Base-by-base conservation (phyloP, 2,888 invertebrate genomes). In the Gonocerus acuteangulatus region DNA sequence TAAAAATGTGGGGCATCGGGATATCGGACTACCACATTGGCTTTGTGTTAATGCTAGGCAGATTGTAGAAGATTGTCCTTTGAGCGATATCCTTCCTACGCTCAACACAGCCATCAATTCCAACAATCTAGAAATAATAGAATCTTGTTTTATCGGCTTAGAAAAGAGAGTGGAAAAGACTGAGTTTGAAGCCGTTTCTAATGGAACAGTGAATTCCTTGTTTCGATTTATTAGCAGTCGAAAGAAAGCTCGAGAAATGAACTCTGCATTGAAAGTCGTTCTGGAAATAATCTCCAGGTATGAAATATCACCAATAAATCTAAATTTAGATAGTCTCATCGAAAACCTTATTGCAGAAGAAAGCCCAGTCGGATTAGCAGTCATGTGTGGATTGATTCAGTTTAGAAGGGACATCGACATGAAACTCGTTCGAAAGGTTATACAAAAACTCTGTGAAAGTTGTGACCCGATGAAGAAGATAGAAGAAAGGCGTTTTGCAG, bases 131-230 rank as follows among this genome's bases (percentile, higher is more conserved):
- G 64, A 65, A 49, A 42, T 65, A 4, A 60, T 60, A 6, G 60
- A 54, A 39, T 58, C 65, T 15, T 59, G 62, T 16, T n/a, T 65
- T 6, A 32, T 34, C 15, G 22, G 61, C 1, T 22, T 65, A 39
- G 48, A 54, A 39, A 23, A 34, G 13, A 48, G 62, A 48, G 48
- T 65, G 11, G n/a, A 52, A 1, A 23, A 54, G 4, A 42, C 45
- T 15, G 62, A 65, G n/a, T 65, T 65, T 27, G 61, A 63, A 60
- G 51, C 59, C 3, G 60, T 61, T 15, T 54, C 63, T 48, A 65
- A 63, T 39, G 59, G 57, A 32, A 34, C 54, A 21, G 32, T 62
- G 16, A 59, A 58, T 34, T 32, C 39, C n/a, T 45, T 62, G 1
- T 57, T 57, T 13, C 42, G 45, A 19, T 62, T 51, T 49, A 22